Evolutionary conservation across 2,888 invertebrate species (phyloP), one percentile per base, ranked within the genome.

Genomic region (Leucoptera coffeella): DNA sequence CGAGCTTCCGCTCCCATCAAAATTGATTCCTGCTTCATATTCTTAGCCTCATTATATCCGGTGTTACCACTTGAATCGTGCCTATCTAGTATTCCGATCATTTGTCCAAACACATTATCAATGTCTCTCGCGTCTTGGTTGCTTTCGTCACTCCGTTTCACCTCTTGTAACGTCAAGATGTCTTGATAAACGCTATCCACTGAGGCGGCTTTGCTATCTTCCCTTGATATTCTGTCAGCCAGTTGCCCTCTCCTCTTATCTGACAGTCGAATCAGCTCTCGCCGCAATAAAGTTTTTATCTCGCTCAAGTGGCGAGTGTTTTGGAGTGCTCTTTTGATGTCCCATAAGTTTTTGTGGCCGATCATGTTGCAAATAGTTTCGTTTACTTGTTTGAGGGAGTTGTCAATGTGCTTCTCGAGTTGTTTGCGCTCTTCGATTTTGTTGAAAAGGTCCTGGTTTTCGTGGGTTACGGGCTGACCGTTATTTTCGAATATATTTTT

Each of bases 251-350:
- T 45, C 3, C 53, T 35, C 12, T 47, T 44, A 14, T 35, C 36
- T 4, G 57, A 45, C 23, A 62, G 39, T 19, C 48, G 49, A 13
- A 45, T 40, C 6, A 61, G 36, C 38, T 58, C 49, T 14, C 40
- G 36, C 28, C 42, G 47, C 8, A 64, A 31, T 32, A 53, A 36
- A 14, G 30, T 25, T 35, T 43, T 52, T 17, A 59, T 44, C 35
- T 46, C 42, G 15, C 35, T 36, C 25, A 61, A 44, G 32, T 45
- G 37, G 4, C 50, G 45, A 39, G 56, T 49, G 19, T 41, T 37
- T 29, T 45, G 37, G 1, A 60, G 30, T 12, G 34, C 35, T 28
- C 31, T 35, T 32, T 49, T 43, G 19, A 50, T 34, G 25, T 30
- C 35, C 30, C 38, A 29, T 15, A 48, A 31, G 9, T 33, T 30